These are phyloP conservation scores for Tenrec ecaudatus DNA, from an alignment of 2,113 vertebrate species.

Conservation along the genomic window DNA sequence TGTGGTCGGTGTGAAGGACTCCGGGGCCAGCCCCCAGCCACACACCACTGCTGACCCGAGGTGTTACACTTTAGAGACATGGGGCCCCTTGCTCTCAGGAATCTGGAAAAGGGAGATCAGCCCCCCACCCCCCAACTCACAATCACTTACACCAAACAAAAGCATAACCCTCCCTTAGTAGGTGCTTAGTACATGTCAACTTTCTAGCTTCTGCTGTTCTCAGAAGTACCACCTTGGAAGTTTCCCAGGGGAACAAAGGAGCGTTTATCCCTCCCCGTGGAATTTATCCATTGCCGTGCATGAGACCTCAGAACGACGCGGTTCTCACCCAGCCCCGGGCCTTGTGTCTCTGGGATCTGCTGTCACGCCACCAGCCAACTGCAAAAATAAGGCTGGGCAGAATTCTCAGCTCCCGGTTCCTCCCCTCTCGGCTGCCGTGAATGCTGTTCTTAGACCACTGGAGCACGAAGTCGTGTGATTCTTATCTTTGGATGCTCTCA, in stretches of 20 bases:
- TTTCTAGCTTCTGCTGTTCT: conserved; percentile 47
- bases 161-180: background rate
- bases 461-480: background rate
- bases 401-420: background rate
- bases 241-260: background rate
- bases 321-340: background rate
- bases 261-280: background rate
- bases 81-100: background rate
- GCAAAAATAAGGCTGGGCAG: background rate
- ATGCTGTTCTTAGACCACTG: background rate
- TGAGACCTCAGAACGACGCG: background rate
- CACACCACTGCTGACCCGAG: background rate
- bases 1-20: background rate
- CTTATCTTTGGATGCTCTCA: background rate
- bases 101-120: conserved; percentile 13
- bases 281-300: conserved; percentile 1
- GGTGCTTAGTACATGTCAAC: background rate
- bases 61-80: background rate
- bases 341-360: background rate
- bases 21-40: background rate
- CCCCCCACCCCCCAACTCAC: background rate
- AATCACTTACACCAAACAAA: conserved; percentile 12
- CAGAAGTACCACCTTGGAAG: conserved; percentile 37
- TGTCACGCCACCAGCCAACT: background rate
- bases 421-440: background rate